Evolutionary conservation across 2,797 vertebrate species (phyloP).

Genomic region (Aldrovandia affinis): DNA sequence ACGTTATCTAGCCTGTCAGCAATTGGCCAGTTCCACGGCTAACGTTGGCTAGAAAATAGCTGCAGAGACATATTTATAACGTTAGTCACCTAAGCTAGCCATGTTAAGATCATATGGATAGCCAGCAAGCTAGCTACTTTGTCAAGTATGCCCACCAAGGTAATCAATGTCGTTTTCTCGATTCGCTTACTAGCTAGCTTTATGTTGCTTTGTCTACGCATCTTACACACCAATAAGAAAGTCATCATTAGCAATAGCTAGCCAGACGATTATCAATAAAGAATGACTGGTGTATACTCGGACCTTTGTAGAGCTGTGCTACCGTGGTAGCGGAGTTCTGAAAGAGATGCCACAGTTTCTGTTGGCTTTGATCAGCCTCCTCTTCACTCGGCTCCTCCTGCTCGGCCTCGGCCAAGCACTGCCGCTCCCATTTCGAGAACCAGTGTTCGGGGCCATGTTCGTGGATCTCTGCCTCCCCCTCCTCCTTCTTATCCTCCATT

Average conservation of each 20-base stretch:
- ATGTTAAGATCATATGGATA: neutral
- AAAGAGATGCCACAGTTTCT: constrained; percentile 95
- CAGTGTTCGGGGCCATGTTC: constrained; percentile 98
- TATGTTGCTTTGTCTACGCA: neutral
- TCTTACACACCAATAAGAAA: neutral
- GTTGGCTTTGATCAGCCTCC: constrained; percentile 77
- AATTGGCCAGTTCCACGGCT: neutral
- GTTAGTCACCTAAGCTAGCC: too few relatives aligned
- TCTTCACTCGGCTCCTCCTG: constrained; percentile 84
- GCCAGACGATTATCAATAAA: neutral
- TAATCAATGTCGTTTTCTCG: neutral
- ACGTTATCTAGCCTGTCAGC: neutral
- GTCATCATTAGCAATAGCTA: neutral
- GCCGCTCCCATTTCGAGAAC: constrained; percentile 97
- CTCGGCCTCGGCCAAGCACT: constrained; percentile 92
- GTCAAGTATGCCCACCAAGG: constrained; percentile 15
- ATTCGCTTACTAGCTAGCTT: neutral
- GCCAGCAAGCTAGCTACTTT: neutral
- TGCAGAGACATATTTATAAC: too few relatives aligned
- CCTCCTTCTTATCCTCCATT: constrained; percentile 95
- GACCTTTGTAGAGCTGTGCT: constrained; percentile 97
- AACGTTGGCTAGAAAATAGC: neutral
- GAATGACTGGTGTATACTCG: constrained; percentile 25
- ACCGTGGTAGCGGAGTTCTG: constrained; percentile 96
- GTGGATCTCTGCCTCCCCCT: constrained; percentile 93